Evolutionary conservation across 1,140 invertebrate species (phyloP), one percentile per base, ranked within the genome.

Genomic region (Eupeodes corollae): DNA sequence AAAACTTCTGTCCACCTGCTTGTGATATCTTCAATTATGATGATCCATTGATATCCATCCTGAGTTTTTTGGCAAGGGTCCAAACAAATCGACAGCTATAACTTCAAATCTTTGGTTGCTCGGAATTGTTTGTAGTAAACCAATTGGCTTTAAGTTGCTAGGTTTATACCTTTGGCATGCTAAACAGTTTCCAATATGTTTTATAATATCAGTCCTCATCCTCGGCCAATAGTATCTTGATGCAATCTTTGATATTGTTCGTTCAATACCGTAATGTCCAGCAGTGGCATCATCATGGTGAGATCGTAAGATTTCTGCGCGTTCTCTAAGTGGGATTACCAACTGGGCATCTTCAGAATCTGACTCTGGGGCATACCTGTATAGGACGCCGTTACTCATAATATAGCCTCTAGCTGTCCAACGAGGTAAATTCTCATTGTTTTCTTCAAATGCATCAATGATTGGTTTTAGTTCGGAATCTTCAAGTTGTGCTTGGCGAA

Each of bases 11-110:
- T 56, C 58, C 33, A 34, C n/a, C 33, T 34, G n/a, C 33, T 34
- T 10, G 33, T 48, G 1, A 51, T n/a, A 42, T 67, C 64, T 51
- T 67, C 58, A 1, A 63, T 47, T n/a, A 63, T 57, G 6, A 67
- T 42, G 13, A 68, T 56, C 55, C 61, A 64, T 14, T 41, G 51
- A 15, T 63, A 43, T 6, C 46, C 42, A 13, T 46, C 18, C 6
- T 26, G 2, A 1, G 53, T 41, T 32, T 38, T 10, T 5, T 58
- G 56, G 30, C 67, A 46, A 5, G 63, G 58, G 3, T 56, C 59
- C 12, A 65, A 47, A 40, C 65, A 60, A 3, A 67, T 21, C 0
- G 60, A 3, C n/a, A n/a, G n/a, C n/a, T n/a, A n/a, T n/a, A n/a
- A n/a, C n/a, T n/a, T n/a, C n/a, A n/a, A n/a, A n/a, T 19, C 61